phyloP scores from a whole-genome alignment of 2,797 vertebrate species.

The Pipistrellus pygmaeus region DNA sequence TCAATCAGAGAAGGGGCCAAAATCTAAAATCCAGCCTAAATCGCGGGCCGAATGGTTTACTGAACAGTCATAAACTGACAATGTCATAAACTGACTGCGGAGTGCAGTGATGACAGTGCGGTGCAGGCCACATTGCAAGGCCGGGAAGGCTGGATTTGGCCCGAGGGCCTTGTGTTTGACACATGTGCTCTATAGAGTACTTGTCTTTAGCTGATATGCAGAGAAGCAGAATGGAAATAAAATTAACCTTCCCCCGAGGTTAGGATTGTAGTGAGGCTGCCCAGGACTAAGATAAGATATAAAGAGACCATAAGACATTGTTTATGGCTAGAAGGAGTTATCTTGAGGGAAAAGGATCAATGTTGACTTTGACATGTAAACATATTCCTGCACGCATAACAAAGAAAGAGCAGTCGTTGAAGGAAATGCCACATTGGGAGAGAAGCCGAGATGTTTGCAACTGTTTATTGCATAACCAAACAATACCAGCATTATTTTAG shows the following conservation, averaged over 20 bases:
- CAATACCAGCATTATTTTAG: slow-evolving; percentile 23
- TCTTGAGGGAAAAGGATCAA: slow-evolving; percentile 42
- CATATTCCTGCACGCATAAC: not conserved
- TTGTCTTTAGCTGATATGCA: not conserved
- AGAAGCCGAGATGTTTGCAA: not conserved
- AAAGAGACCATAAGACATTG: slow-evolving; percentile 25
- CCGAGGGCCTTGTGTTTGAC: no score
- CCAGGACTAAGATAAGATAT: not conserved
- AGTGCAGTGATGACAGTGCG: no score
- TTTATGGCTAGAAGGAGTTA: slow-evolving; percentile 34
- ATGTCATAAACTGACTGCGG: no score
- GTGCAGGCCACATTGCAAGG: no score
- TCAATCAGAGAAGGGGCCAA: no score
- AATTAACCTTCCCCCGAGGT: not conserved
- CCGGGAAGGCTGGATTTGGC: no score
- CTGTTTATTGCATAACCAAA: not conserved
- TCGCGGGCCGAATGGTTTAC: no score
- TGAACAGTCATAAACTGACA: no score
- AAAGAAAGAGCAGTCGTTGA: not conserved
- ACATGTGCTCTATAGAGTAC: not conserved
- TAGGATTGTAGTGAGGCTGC: slow-evolving; percentile 15
- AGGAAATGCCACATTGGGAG: not conserved
- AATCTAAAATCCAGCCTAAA: no score
- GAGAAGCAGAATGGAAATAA: slow-evolving; percentile 25
- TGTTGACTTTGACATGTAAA: slow-evolving; percentile 44